Conservation (phyloP, 2,888 invertebrate genomes). For the Drosophila neonasuta region DNA sequence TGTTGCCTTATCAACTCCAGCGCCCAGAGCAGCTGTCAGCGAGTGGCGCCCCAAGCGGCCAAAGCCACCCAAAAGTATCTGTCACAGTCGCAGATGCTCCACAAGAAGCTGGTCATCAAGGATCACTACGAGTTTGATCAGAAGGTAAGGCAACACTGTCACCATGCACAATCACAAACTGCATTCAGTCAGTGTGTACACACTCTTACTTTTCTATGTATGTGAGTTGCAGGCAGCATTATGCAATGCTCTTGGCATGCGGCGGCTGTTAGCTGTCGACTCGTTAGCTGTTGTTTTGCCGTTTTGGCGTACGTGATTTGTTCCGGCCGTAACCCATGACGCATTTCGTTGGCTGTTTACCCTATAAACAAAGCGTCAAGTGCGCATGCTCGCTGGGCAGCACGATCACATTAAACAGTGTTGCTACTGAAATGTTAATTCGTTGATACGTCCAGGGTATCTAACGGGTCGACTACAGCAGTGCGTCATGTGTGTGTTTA, state of each 20-base stretch:
- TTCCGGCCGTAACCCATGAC: conserved; percentile 50
- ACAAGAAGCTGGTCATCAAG: conserved; percentile 84
- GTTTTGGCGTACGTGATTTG: conserved; percentile 60
- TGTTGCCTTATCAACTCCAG: conserved; percentile 58
- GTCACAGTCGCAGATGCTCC: conserved; percentile 71
- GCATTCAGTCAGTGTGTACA: conserved; percentile 3
- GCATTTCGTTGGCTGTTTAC: conserved; percentile 41
- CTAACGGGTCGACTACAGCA: background rate
- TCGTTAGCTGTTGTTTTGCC: conserved; percentile 26
- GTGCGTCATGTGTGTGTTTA: background rate
- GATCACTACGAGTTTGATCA: conserved; percentile 90
- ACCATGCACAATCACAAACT: background rate
- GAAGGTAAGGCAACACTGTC: conserved; percentile 84
- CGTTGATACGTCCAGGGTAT: conserved; percentile 21
- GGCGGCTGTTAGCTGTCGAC: background rate
- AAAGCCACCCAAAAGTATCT: conserved; percentile 71
- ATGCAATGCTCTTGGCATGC: conserved; percentile 52
- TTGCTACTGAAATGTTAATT: background rate
- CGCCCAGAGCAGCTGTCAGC: conserved; percentile 69
- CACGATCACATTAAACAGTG: background rate
- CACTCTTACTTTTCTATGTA: background rate
- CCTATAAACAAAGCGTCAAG: conserved; percentile 26
- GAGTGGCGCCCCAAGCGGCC: conserved; percentile 62
- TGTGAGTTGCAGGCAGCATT: conserved; percentile 25
- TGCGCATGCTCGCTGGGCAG: background rate